phyloP scores from a whole-genome alignment of 92 coral and sea anemone genomes.

The Scolanthus callimorphus region DNA sequence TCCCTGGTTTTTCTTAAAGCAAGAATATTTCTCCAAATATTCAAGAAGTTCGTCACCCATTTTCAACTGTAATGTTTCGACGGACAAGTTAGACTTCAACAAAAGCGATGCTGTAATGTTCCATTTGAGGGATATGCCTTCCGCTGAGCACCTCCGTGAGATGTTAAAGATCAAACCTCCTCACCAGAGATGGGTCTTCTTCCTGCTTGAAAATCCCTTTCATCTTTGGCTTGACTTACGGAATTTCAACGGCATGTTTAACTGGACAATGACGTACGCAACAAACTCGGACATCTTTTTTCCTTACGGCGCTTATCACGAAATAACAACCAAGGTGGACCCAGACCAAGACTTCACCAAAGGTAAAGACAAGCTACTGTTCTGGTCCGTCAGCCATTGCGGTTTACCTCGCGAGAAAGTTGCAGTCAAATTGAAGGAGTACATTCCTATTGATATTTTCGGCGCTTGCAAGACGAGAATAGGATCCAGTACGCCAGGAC shows the following conservation, averaged over 20 bases:
- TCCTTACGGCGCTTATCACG: constrained; percentile 11
- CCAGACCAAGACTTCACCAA: constrained; percentile 10
- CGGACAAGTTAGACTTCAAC: background rate
- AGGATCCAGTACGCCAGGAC: background rate
- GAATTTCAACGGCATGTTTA: constrained; percentile 14
- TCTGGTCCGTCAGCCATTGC: constrained; percentile 29
- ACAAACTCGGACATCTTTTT: constrained; percentile 12
- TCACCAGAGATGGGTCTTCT: constrained; percentile 14
- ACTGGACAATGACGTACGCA: constrained; percentile 23
- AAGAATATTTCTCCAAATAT: too few relatives aligned
- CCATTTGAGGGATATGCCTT: constrained; percentile 19
- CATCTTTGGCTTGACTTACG: background rate
- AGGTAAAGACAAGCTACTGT: constrained; percentile 39
- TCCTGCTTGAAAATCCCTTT: constrained; percentile 9
- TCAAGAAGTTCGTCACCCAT: too few relatives aligned
- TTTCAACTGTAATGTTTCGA: too few relatives aligned
- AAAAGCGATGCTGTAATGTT: constrained; percentile 17
- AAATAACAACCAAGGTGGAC: background rate
- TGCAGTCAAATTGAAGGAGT: constrained; percentile 6
- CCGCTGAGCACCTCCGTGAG: background rate
- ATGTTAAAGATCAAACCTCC: background rate
- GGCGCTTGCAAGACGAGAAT: constrained; percentile 35
- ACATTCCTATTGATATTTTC: constrained; percentile 11
- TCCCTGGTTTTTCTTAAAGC: too few relatives aligned
- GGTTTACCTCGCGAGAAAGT: constrained; percentile 26